Evolutionary conservation across 2,797 vertebrate genomes (phyloP), one percentile per base, ranked within the genome.

Genomic region (Mallotus villosus): DNA sequence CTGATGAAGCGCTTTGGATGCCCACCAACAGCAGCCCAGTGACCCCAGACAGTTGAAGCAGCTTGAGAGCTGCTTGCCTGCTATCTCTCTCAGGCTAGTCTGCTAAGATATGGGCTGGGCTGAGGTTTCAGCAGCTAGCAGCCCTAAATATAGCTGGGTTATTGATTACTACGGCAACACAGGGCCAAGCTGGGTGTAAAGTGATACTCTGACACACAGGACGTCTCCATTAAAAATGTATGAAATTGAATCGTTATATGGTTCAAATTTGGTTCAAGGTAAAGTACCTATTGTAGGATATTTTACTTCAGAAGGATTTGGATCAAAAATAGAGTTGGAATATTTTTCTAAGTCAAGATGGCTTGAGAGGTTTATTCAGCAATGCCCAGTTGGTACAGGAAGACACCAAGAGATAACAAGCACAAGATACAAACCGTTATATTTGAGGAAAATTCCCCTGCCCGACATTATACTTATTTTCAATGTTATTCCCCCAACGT

Each of bases 121-220:
- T 55, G 51, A 51, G 12, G 51, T n/a, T 53, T 58, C 22, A 73
- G 22, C 32, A 51, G 46, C 27, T 34, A 61, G 59, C 29, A 41
- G 8, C 63, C 75, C 85, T 88, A 90, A 88, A 88, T 81, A 81
- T 91, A 91, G 86, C 75, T 27, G 64, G 75, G 65, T 21, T 79
- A 91, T 90, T 83, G 89, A 92, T 91, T 79, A 78, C 79, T 79
- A 71, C 75, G 77, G 74, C 62, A 25, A 22, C 74, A 66, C 74
- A 68, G 76, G 78, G 32, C 63, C 76, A 37, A 67, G 51, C 19
- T 3, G 32, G 51, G 70, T 73, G 72, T 67, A 68, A 27, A 53
- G 68, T 72, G 76, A 86, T 81, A 74, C 73, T 76, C 65, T 63
- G 63, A 71, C 77, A 67, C 77, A 79, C 78, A 77, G 53, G 76